Conservation (phyloP, 2,113 vertebrate species). For the Spea bombifrons region DNA sequence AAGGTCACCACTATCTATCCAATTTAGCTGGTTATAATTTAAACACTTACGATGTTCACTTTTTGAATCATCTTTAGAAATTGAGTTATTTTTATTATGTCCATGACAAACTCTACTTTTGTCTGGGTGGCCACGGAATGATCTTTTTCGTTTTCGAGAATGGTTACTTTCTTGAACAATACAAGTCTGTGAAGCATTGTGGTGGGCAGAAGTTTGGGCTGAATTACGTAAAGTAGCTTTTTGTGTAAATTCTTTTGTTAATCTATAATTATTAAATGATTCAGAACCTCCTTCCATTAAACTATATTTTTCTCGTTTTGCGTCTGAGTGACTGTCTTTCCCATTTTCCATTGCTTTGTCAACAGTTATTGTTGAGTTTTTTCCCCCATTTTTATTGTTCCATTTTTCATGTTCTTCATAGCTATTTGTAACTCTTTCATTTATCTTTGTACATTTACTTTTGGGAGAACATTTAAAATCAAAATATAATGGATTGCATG, state of each 20-base stretch:
- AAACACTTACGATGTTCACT: neutral
- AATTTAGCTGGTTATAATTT: neutral
- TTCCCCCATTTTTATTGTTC: conserved; percentile 55
- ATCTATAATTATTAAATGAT: conserved; percentile 64
- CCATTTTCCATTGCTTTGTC: conserved; percentile 64
- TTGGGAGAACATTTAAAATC: conserved; percentile 71
- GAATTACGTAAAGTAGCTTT: conserved; percentile 57
- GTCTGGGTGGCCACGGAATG: conserved; percentile 60
- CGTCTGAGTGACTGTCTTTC: conserved; percentile 69
- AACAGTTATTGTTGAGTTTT: conserved; percentile 60
- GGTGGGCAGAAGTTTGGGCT: conserved; percentile 65
- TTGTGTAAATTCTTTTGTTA: conserved; percentile 53
- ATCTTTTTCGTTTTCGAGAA: conserved; percentile 58
- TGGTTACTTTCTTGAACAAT: conserved; percentile 51
- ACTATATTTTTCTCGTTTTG: conserved; percentile 70
- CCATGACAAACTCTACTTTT: conserved; percentile 60
- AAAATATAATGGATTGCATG: conserved; percentile 83
- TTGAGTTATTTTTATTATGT: conserved; percentile 55
- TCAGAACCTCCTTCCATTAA: conserved; percentile 68
- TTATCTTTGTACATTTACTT: conserved; percentile 51
- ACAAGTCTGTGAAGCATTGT: conserved; percentile 56
- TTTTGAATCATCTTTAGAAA: conserved; percentile 51
- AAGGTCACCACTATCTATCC: conserved; percentile 24
- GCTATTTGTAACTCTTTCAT: conserved; percentile 51
- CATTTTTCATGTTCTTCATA: conserved; percentile 51